These are phyloP conservation scores for Onthophagus taurus DNA, from an alignment of 1,140 invertebrate species.

Conservation along the genomic window DNA sequence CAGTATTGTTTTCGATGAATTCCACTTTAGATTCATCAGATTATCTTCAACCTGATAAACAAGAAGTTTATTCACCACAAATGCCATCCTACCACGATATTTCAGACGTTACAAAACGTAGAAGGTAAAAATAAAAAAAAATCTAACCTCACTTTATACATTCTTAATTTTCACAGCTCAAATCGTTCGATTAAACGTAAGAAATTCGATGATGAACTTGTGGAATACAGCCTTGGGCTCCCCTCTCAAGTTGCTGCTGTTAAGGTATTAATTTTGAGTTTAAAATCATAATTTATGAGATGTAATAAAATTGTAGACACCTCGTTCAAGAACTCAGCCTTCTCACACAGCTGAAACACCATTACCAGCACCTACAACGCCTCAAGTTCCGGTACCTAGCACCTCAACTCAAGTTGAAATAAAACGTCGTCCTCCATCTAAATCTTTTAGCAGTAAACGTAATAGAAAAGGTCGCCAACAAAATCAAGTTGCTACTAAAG, in stretches of 20 bases:
- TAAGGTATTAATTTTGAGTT: conserved; percentile 24
- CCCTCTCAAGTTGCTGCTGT: conserved; percentile 49
- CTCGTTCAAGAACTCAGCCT: conserved; percentile 36
- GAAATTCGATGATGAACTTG: conserved; percentile 95
- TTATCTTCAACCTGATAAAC: too few species aligned
- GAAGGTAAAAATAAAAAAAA: conserved; percentile 19
- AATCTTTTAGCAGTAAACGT: conserved; percentile 22
- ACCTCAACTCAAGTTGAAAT: conserved; percentile 17
- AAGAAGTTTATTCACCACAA: conserved; percentile 6
- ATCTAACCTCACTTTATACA: too few species aligned
- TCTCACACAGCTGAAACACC: conserved; percentile 26
- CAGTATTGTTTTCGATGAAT: too few species aligned
- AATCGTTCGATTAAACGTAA: conserved; percentile 88
- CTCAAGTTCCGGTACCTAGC: conserved; percentile 17
- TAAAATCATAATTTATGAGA: conserved; percentile 1
- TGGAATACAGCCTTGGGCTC: conserved; percentile 71
- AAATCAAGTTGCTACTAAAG: conserved; percentile 61
- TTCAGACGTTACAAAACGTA: conserved; percentile 21
- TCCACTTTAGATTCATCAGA: too few species aligned
- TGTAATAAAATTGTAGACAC: conserved; percentile 26
- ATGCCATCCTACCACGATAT: conserved; percentile 14
- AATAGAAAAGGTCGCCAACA: conserved; percentile 49
- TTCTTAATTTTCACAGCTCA: conserved; percentile 50
- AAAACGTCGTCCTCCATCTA: conserved; percentile 28
- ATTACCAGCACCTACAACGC: conserved; percentile 21